phyloP scores from a whole-genome alignment of 2,797 vertebrate species.

The Bradypus variegatus region DNA sequence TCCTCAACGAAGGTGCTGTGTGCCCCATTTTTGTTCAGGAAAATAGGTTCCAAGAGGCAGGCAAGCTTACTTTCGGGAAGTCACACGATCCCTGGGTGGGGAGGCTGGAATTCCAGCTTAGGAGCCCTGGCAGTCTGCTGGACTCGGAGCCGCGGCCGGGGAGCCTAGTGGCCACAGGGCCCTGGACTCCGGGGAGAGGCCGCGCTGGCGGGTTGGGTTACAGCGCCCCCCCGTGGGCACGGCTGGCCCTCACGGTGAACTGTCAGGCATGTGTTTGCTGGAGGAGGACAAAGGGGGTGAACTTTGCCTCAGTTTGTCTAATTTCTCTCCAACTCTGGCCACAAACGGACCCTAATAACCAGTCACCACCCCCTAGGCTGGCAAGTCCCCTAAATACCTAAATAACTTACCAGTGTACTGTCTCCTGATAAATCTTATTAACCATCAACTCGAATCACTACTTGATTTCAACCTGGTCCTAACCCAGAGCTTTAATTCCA shows the following conservation, averaged over 20 bases:
- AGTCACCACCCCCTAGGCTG: not conserved
- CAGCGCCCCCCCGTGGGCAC: not conserved
- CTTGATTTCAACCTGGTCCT: not conserved
- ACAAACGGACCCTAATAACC: not conserved
- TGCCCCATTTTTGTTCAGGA: not conserved
- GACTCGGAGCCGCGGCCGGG: conserved; percentile 11
- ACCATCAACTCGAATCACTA: not conserved
- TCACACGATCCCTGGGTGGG: not conserved
- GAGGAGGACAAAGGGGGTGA: not conserved
- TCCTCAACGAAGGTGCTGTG: not conserved
- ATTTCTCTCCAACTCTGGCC: not conserved
- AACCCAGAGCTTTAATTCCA: not conserved
- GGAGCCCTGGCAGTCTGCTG: not conserved
- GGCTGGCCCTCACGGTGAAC: not conserved
- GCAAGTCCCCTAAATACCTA: not conserved
- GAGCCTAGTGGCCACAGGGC: not conserved
- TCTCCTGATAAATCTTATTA: not conserved
- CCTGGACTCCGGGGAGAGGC: not conserved
- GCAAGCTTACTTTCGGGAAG: not conserved
- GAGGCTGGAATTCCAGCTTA: not conserved
- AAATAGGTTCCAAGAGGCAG: not conserved
- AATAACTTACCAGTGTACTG: not conserved
- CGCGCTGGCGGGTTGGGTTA: not conserved
- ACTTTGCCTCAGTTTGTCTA: not conserved
- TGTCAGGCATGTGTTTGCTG: not conserved